A percentile compares a stretch with the other conserved stretches of the same genome.
phyloP scores from a whole-genome alignment of 2,888 invertebrate species.

The Teleiodes luculella region DNA sequence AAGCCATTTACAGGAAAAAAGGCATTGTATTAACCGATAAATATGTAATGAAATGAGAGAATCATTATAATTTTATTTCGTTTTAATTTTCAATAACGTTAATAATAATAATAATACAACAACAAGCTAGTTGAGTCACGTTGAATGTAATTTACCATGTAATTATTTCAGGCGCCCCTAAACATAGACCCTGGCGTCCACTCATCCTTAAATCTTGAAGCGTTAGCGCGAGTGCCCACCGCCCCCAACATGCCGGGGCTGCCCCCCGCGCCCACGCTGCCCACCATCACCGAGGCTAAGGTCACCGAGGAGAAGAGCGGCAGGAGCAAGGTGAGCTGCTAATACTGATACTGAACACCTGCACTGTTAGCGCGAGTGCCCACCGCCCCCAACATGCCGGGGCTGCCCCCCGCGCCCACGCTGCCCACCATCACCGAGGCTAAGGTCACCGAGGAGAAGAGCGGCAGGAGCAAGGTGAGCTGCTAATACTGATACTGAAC shows the following conservation, averaged over 20 bases:
- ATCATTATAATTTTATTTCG: too few species aligned
- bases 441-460: conserved; percentile 82
- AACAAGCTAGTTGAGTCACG: too few species aligned
- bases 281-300: conserved; percentile 93
- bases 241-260: conserved; percentile 87
- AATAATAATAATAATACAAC: too few species aligned
- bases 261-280: conserved; percentile 90
- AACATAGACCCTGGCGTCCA: conserved; percentile 97
- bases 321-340: conserved; percentile 53
- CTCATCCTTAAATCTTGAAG: conserved; percentile 92
- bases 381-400: conserved; percentile 85
- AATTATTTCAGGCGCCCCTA: conserved; percentile 81
- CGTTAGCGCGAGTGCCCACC: conserved; percentile 75
- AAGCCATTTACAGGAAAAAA: too few species aligned
- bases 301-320: conserved; percentile 79
- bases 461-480: too few species aligned
- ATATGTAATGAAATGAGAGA: too few species aligned
- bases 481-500: conserved; percentile 94
- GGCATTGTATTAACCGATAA: too few species aligned
- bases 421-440: conserved; percentile 94
- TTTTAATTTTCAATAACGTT: too few species aligned
- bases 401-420: conserved; percentile 90
- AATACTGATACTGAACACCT: conserved; percentile 89
- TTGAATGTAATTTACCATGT: too few species aligned
- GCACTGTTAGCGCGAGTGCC: conserved; percentile 80